phyloP scores from a whole-genome alignment of 2,113 vertebrate species.

The Oryzias melastigma region DNA sequence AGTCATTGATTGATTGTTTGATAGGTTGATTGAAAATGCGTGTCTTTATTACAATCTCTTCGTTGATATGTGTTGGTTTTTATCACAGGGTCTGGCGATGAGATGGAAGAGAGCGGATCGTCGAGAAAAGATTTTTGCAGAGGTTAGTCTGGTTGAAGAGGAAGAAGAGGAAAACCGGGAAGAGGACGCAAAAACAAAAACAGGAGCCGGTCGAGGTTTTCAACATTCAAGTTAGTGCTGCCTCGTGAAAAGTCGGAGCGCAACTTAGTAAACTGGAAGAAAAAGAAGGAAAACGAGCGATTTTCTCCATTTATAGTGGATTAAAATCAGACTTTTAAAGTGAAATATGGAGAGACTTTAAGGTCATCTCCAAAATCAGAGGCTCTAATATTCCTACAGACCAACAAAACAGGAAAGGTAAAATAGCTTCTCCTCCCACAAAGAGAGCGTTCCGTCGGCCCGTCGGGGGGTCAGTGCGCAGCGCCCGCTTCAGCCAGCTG shows the following conservation, averaged over 20 bases:
- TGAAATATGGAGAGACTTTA: constrained; percentile 21
- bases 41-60: constrained; percentile 87
- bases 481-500: constrained; percentile 86
- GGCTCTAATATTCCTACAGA: constrained; percentile 78
- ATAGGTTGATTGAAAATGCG: constrained; percentile 86
- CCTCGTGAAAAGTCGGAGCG: constrained; percentile 83
- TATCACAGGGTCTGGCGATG: constrained; percentile 71
- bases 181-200: constrained; percentile 52
- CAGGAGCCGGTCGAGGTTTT: constrained; percentile 75
- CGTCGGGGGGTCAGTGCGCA: constrained; percentile 60
- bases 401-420: constrained; percentile 58
- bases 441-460: constrained; percentile 38
- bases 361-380: no score
- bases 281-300: constrained; percentile 49
- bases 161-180: constrained; percentile 30
- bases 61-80: constrained; percentile 84
- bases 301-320: constrained; percentile 75
- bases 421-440: constrained; percentile 58
- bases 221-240: constrained; percentile 82
- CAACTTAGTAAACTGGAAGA: no score
- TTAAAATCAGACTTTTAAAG: constrained; percentile 76
- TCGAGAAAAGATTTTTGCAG: constrained; percentile 47
- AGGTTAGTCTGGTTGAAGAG: constrained; percentile 70
- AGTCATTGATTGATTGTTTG: constrained; percentile 73
- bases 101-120: constrained; percentile 71